Base-by-base conservation (phyloP, 2,888 invertebrate species). In the Drosophila lutescens region DNA sequence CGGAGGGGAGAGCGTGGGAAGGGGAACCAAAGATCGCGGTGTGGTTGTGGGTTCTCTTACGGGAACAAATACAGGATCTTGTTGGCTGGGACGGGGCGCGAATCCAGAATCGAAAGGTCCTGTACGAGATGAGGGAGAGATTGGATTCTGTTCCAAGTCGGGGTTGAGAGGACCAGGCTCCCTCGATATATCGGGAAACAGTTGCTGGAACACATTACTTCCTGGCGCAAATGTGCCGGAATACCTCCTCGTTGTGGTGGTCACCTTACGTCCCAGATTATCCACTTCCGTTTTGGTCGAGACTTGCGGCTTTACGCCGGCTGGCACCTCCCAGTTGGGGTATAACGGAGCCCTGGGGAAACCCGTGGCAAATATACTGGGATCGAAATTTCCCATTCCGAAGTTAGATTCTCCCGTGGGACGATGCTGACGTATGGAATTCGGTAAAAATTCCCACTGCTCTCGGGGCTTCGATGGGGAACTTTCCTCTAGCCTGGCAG, bases 371-470 rank as follows among this genome's bases (percentile, higher is more conserved):
- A 75, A 65, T 1, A 36, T 1, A 23, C 49, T 12, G n/a, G 20
- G 0, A n/a, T 26, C 34, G n/a, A 12, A 9, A n/a, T 15, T 26
- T 41, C 38, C 30, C 9, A 30, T 2, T 34, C 43, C 49, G 17
- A 50, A 30, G 13, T 10, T 30, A 2, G 41, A 17, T 12, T 53
- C 38, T 8, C 36, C 40, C 32, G 15, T 23, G 6, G 51, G 6
- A 13, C 17, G 34, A 4, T 15, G 7, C 12, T 13, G 46, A 0
- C 7, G 20, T 1, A 46, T 2, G 4, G 47, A 3, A 8, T 12
- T 36, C 0, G 84, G 77, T 41, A 80, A 10, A 38, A 75, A 74
- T 26, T 85, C 84, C 85, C 85, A 85, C 4, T 85, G 78, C 8
- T 73, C 62, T 13, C 74, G 61, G 1, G 78, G 77, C 71, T 74